Base-by-base conservation (phyloP, 2,888 invertebrate species). In the Erannis defoliaria region DNA sequence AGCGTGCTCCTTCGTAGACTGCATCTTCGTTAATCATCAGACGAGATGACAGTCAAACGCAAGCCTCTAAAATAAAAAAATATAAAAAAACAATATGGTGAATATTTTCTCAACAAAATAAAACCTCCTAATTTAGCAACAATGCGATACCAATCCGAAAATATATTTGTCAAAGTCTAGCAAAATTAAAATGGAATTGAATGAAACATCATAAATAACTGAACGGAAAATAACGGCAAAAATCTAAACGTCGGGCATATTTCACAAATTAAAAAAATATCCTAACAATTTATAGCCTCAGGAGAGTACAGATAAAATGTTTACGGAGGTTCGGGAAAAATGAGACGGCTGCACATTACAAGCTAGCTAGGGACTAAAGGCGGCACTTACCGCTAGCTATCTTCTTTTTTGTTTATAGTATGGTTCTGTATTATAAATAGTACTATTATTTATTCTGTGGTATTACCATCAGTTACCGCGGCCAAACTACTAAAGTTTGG, bases 231-330 rank as follows among this genome's bases (percentile, higher is more conserved):
- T 45, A 55, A 46, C 38, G 43, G 35, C 37, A 26, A 58, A 61
- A 64, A 64, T 60, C 62, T 49, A 58, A 61, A 58, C 49, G 49
- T 19, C 43, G 56, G 46, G 59, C 66, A 64, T 56, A 60, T 63
- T 63, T 65, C 40, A 46, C 31, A 62, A 67, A 68, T 66, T 64
- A 69, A 69, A 64, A 64, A 67, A 66, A 63, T 67, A 67, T 62
- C 43, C 54, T 49, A 50, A 58, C 45, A 55, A 58, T 58, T 63
- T 58, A 57, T 62, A 53, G 46, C 56, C 62, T 31, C 48, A n/a
- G 48, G 62, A 33, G 56, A 49, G 48, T 43, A 18, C 48, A 53
- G 56, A 62, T 57, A 62, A 56, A 56, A 62, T 57, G 53, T 62
- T 54, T 53, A 48, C 56, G 31, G 29, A 62, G 53, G 51, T 53